Evolutionary conservation across 2,797 vertebrate species (phyloP).

Genomic region (Fringilla coelebs): DNA sequence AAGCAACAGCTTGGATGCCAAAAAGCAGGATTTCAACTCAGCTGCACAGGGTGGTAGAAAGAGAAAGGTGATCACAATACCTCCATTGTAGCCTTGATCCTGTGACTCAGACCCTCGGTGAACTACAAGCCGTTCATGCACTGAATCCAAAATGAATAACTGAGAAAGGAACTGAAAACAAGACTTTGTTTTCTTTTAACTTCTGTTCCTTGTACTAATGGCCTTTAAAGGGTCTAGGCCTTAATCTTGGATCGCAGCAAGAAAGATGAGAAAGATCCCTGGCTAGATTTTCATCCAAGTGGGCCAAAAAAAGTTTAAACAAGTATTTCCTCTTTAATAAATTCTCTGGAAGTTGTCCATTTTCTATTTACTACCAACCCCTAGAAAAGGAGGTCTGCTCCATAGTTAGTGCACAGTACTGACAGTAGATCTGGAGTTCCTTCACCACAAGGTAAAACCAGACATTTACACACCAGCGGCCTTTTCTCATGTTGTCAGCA

Average conservation of each 20-base stretch:
- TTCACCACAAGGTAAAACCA: background rate
- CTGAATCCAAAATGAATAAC: constrained; percentile 43
- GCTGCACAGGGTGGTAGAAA: background rate
- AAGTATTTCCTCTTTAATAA: background rate
- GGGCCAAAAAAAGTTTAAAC: background rate
- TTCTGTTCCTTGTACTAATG: background rate
- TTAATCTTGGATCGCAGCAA: background rate
- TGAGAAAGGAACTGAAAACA: constrained; percentile 18
- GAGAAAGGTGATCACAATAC: constrained; percentile 58
- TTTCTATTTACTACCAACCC: background rate
- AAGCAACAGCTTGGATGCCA: constrained; percentile 58
- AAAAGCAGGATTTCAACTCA: constrained; percentile 52
- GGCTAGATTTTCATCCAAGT: background rate
- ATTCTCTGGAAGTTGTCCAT: background rate
- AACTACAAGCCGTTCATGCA: background rate
- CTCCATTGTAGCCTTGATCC: constrained; percentile 47
- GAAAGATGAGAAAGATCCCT: background rate
- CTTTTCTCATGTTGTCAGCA: background rate
- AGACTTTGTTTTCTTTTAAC: constrained; percentile 31
- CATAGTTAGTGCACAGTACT: background rate
- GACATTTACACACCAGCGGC: background rate
- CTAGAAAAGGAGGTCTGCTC: background rate
- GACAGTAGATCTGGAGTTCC: background rate
- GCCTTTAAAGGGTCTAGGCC: background rate
- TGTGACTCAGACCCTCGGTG: background rate